Evolutionary conservation across 2,113 vertebrate genomes (phyloP), one percentile per base, ranked within the genome.

Genomic region (Propithecus coquereli): DNA sequence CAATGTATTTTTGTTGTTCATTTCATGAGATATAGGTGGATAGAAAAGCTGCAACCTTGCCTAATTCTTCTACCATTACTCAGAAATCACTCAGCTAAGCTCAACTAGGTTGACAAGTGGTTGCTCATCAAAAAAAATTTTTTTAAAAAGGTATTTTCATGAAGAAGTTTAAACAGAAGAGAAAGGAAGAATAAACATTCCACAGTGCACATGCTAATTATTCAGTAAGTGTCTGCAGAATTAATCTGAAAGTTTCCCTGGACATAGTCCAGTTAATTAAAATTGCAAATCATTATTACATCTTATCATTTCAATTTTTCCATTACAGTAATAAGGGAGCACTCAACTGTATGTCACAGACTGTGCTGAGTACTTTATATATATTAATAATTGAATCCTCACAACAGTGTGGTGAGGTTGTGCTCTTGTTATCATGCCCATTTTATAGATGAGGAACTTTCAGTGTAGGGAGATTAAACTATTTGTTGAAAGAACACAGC

Each of bases 201-300:
- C 37, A 94, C n/a, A 70, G 20, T 73, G 8, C 47, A 94, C 30
- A 85, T 73, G 47, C 52, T 94, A 97, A 94, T 95, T 95, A 94
- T 88, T 96, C 76, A 90, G 37, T 88, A 95, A 97, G 94, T 95
- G 76, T 84, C 86, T 90, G 7, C 52, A 93, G 92, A 94, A 96
- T 91, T 93, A 93, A 97, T 92, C 97, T 95, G 40, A 85, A 96
- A 92, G 89, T 93, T 95, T 93, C 66, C 82, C 95, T 95, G 88
- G 66, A 92, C 76, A 94, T 90, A 86, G n/a, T 80, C 90, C 70
- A 92, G 66, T 92, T 95, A 96, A 96, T 95, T 96, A 95, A 96
- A 96, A 94, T 18, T 87, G 30, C 50, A 97, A 94, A 96, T 95
- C 65, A 87, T 85, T 95, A 95, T 96, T 91, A 66, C 50, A 91